Evolutionary conservation across 1,140 invertebrate species (phyloP), one percentile per base, ranked within the genome.

Genomic region (Trinorchestia longiramus): DNA sequence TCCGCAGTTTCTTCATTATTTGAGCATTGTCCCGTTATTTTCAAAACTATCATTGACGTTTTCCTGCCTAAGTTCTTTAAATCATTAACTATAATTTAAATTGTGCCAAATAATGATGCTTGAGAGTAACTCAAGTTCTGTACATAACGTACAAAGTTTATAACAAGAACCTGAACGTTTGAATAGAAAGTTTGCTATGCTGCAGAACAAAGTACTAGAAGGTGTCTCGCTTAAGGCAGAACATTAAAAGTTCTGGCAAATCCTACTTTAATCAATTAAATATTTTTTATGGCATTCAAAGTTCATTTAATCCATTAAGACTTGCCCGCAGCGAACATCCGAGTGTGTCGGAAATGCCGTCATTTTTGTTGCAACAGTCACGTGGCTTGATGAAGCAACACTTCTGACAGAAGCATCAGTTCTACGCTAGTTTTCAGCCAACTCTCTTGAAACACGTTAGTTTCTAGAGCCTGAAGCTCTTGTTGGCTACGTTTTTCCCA

Each of bases 261-360:
- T 1, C 62, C 62, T 77, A 23, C 62, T 77, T 77, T 77, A 77
- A 77, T 77, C 36, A 77, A 28, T 77, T 36, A 3, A 77, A 36
- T 77, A 77, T 36, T 77, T 77, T 77, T 77, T 11, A 77, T 28
- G 36, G 62, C 62, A 77, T 77, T 77, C 28, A 77, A 77, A 77
- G 62, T 77, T 77, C 62, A 77, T 36, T 77, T 77, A 77, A 77
- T 77, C 62, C 62, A 77, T 77, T 77, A 77, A 77, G 62, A 77
- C 62, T 77, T 77, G 62, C 1, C 11, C 1, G 62, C 15, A 28
- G 15, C 3, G 62, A 77, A 36, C 62, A 77, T 77, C 62, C 62
- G 62, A 77, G 28, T 19, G 62, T 36, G 62, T 36, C 62, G 62
- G 62, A 77, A 19, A 77, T 11, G 62, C 15, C 11, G 62, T 36